Percentiles rank a stretch among this genome's conserved stretches.
phyloP scores from a whole-genome alignment of 2,797 vertebrate genomes.

The Champsocephalus gunnari region DNA sequence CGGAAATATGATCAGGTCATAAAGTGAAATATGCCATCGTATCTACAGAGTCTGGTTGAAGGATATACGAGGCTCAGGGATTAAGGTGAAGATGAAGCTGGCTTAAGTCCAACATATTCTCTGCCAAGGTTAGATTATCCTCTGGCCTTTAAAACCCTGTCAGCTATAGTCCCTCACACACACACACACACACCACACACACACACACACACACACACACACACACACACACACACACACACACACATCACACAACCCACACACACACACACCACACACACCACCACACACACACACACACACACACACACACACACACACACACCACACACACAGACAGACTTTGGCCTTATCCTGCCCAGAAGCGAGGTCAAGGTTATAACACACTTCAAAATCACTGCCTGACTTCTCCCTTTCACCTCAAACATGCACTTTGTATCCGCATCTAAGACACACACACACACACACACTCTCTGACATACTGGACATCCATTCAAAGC shows the following conservation, averaged over 20 bases:
- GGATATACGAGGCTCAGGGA: slow-evolving; percentile 66
- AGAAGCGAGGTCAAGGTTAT: slow-evolving; percentile 69
- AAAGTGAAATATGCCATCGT: slow-evolving; percentile 70
- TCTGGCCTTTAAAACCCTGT: slow-evolving; percentile 71
- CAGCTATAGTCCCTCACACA: slow-evolving; percentile 36
- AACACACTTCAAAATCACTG: slow-evolving; percentile 41
- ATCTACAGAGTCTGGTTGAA: slow-evolving; percentile 57
- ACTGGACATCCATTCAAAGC: slow-evolving; percentile 23
- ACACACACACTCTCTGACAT: not conserved
- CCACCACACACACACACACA: not conserved
- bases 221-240: slow-evolving; percentile 9
- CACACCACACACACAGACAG: not conserved
- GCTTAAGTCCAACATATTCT: slow-evolving; percentile 70
- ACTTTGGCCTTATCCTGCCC: slow-evolving; percentile 47
- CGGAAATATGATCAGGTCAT: slow-evolving; percentile 72
- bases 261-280: slow-evolving; percentile 12
- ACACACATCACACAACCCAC: slow-evolving; percentile 5
- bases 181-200: not conserved
- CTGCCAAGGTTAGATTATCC: slow-evolving; percentile 75
- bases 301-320: slow-evolving; percentile 18
- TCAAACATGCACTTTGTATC: slow-evolving; percentile 32
- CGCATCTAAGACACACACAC: slow-evolving; percentile 21
- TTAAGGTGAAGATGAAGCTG: slow-evolving; percentile 72
- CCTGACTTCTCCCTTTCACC: slow-evolving; percentile 6
- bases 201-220: slow-evolving; percentile 8